These are phyloP conservation scores for Athetis lepigone DNA, from an alignment of 2,888 invertebrate species.

Conservation along the genomic window DNA sequence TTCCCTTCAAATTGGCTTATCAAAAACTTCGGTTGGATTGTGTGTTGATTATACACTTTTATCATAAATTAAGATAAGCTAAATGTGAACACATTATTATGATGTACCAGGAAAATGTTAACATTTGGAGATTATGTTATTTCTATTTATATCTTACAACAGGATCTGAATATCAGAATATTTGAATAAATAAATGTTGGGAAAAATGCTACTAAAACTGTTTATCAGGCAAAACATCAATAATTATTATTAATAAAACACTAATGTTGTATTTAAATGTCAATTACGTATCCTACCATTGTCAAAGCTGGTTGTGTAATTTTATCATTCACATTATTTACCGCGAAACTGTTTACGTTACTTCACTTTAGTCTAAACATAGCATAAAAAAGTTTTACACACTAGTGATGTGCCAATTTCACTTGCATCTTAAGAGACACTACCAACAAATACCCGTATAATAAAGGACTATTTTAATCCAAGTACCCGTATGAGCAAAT, in stretches of 20 bases:
- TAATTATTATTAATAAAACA: conserved; percentile 1
- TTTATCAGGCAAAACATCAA: neutral
- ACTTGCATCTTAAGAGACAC: neutral
- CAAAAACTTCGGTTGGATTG: conserved; percentile 10
- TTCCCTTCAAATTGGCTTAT: conserved; percentile 10
- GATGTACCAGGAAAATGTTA: neutral
- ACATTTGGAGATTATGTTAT: neutral
- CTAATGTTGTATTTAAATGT: conserved; percentile 5
- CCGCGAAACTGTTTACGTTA: neutral
- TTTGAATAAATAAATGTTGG: too few species aligned
- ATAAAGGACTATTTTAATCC: neutral
- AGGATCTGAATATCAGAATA: neutral
- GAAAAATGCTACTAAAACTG: too few species aligned
- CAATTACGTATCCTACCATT: conserved; percentile 3
- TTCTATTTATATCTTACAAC: neutral
- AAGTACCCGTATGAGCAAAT: neutral
- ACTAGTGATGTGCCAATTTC: neutral
- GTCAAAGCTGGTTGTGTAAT: conserved; percentile 11
- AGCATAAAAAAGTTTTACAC: neutral
- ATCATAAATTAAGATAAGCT: conserved; percentile 27
- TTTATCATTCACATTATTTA: neutral
- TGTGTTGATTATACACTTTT: neutral
- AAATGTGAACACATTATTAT: conserved; percentile 3
- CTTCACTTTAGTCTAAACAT: neutral
- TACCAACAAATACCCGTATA: neutral